These are phyloP conservation scores for Lepus americanus DNA, from an alignment of 2,113 vertebrate species.

Conservation along the genomic window DNA sequence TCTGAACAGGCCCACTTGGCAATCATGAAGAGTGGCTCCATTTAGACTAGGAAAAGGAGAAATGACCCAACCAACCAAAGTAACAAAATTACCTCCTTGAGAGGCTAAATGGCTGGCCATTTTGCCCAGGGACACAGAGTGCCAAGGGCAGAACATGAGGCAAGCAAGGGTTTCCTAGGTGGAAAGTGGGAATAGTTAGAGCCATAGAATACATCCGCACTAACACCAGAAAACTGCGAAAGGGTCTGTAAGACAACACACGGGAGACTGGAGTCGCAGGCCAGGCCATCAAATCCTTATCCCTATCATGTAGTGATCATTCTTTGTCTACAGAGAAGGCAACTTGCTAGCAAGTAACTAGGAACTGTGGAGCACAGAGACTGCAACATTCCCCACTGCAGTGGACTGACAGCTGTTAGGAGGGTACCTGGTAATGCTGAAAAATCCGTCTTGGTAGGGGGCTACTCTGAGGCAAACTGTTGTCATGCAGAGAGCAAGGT, in stretches of 20 bases:
- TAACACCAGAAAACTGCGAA: not conserved
- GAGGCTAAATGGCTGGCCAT: not conserved
- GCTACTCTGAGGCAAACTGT: not conserved
- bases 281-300: too few relatives aligned
- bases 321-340: not conserved
- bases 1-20: not conserved
- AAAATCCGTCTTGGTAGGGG: too few relatives aligned
- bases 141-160: not conserved
- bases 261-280: rapidly evolving
- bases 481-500: not conserved
- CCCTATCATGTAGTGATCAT: too few relatives aligned
- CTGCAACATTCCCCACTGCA: too few relatives aligned
- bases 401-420: not conserved
- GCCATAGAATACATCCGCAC: not conserved
- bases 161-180: not conserved
- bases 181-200: not conserved
- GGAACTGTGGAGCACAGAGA: too few relatives aligned
- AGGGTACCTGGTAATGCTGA: too few relatives aligned
- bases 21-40: rapidly evolving
- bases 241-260: not conserved
- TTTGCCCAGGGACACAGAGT: not conserved
- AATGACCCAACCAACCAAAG: not conserved
- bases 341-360: not conserved
- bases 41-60: not conserved
- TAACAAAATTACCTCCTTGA: not conserved